Conservation (phyloP, 2,797 vertebrate genomes). For the Acanthis flammea region DNA sequence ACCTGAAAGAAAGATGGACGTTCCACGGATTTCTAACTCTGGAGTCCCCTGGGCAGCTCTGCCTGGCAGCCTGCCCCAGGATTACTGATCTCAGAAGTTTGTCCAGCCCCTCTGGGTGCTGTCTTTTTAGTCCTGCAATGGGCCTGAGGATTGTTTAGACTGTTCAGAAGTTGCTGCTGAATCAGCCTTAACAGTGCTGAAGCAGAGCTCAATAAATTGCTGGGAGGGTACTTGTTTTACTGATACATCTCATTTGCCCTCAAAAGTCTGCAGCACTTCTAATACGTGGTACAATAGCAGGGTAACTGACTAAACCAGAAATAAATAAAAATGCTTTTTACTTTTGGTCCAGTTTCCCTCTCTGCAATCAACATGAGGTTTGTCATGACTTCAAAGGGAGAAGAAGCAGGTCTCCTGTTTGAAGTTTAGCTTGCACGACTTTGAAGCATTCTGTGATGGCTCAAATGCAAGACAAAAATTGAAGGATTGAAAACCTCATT, state of each 20-base stretch:
- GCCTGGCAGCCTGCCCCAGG: not conserved
- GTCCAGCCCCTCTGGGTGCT: not conserved
- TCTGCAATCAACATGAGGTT: not conserved
- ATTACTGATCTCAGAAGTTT: not conserved
- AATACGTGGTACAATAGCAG: not conserved
- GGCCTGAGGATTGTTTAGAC: not conserved
- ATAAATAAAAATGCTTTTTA: not conserved
- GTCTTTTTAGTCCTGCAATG: not conserved
- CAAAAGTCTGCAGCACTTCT: not conserved
- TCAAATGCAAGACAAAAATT: constrained; percentile 12
- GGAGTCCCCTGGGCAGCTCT: not conserved
- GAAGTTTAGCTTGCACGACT: constrained; percentile 5
- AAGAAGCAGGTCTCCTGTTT: not conserved
- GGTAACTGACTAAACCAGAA: not conserved
- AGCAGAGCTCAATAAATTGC: not conserved
- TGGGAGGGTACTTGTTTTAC: not conserved
- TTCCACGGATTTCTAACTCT: not conserved
- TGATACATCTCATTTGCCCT: not conserved
- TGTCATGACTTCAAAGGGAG: constrained; percentile 27
- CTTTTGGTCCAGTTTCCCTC: not conserved
- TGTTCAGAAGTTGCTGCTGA: not conserved
- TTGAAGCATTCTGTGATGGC: not conserved
- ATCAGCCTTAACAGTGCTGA: not conserved
- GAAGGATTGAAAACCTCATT: constrained; percentile 38
- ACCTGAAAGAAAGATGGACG: not conserved